phyloP scores from a whole-genome alignment of 37 sponge, comb jelly and placozoan species.

The Petrosia ficiformis region DNA sequence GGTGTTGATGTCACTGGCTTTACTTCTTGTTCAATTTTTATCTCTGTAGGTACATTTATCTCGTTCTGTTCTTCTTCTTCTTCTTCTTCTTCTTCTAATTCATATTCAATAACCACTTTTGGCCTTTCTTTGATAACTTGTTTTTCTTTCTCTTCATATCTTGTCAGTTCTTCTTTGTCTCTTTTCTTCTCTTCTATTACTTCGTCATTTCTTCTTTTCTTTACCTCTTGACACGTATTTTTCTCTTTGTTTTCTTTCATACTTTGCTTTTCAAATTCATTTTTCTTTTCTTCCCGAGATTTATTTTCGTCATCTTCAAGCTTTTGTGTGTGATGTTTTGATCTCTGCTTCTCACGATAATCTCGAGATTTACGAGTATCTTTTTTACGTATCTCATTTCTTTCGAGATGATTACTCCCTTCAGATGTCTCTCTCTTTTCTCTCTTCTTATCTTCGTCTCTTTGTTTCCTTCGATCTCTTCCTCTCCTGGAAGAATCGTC shows the following conservation, averaged over 20 bases:
- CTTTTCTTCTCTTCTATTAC: background rate
- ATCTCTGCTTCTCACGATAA: background rate
- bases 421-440: slow-evolving; percentile 7
- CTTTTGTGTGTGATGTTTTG: background rate
- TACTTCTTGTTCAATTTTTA: background rate
- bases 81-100: slow-evolving; percentile 14
- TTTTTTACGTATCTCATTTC: background rate
- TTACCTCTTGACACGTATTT: background rate
- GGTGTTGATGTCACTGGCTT: background rate
- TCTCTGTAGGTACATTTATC: no score
- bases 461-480: background rate
- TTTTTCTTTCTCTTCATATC: background rate
- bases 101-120: background rate
- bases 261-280: background rate
- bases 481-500: no score
- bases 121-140: background rate
- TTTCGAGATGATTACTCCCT: slow-evolving; percentile 1
- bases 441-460: slow-evolving; percentile 3
- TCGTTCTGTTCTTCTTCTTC: background rate
- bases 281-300: background rate
- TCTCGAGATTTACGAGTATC: no score
- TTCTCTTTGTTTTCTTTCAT: background rate
- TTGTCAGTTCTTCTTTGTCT: background rate
- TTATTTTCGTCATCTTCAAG: background rate
- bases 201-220: no score